phyloP scores from a whole-genome alignment of 1,140 invertebrate genomes.

The Helicorthomorpha holstii region DNA sequence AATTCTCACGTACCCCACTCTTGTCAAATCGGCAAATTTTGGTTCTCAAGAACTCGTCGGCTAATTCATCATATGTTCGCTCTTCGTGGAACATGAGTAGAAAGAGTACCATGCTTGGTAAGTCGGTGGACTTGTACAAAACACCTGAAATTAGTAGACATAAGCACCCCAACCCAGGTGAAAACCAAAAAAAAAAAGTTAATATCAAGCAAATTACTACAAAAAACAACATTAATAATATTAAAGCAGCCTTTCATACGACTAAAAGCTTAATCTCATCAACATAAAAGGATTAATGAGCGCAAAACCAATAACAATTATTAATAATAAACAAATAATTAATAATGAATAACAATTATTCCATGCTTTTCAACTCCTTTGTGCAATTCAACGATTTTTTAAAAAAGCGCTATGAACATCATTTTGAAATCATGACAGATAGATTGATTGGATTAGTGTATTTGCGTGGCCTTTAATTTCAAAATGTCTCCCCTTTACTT shows the following conservation, averaged over 20 bases:
- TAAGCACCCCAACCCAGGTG: background rate
- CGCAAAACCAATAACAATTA: too few species aligned
- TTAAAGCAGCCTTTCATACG: too few species aligned
- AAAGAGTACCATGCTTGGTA: constrained; percentile 30
- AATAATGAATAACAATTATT: background rate
- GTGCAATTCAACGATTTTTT: background rate
- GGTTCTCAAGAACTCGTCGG: constrained; percentile 29
- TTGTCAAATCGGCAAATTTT: constrained; percentile 32
- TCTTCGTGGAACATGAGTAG: constrained; percentile 33
- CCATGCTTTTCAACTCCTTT: background rate
- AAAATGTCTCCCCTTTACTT: constrained; percentile 8
- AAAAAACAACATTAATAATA: too few species aligned
- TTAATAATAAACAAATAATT: too few species aligned
- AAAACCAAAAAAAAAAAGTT: too few species aligned
- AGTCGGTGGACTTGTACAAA: constrained; percentile 29
- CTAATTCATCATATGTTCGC: constrained; percentile 35
- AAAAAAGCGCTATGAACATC: background rate
- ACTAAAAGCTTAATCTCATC: too few species aligned
- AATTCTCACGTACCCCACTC: constrained; percentile 23
- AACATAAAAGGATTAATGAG: too few species aligned
- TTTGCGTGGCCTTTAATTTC: background rate
- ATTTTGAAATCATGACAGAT: constrained; percentile 4
- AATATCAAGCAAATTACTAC: too few species aligned
- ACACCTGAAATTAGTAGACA: constrained; percentile 24
- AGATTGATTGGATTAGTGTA: background rate